These are phyloP conservation scores for Caenorhabditis inopinata DNA, from an alignment of 1,140 invertebrate species.

Conservation along the genomic window DNA sequence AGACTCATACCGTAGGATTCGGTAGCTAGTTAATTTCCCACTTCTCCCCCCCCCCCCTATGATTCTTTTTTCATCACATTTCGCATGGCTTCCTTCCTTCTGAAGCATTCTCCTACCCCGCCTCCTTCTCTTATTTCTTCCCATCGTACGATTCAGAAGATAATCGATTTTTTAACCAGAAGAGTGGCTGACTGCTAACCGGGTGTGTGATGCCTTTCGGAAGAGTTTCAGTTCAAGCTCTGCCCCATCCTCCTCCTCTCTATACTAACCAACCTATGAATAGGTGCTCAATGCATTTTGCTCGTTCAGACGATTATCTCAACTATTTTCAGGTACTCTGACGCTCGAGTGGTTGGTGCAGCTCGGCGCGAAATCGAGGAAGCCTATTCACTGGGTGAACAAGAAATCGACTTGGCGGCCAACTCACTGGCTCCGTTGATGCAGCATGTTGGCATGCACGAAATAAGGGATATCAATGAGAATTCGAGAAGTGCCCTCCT, in stretches of 20 bases:
- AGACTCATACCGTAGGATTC: too few species aligned
- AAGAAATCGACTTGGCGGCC: conserved; percentile 57
- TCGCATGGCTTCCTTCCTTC: conserved; percentile 26
- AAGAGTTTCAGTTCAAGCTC: conserved; percentile 9
- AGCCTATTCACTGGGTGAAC: conserved; percentile 62
- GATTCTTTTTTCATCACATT: background rate
- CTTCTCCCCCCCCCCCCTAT: too few species aligned
- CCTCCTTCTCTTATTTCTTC: background rate
- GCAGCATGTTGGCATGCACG: conserved; percentile 61
- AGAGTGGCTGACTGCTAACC: conserved; percentile 30
- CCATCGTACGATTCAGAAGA: too few species aligned
- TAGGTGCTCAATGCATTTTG: background rate
- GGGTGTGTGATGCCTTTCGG: background rate
- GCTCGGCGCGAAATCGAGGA: conserved; percentile 63
- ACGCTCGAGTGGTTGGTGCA: conserved; percentile 60
- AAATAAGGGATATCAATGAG: conserved; percentile 64
- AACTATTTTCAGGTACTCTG: conserved; percentile 60
- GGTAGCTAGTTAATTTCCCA: background rate
- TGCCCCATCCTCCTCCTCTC: conserved; percentile 28
- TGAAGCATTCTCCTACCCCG: background rate
- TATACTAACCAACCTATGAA: conserved; percentile 29
- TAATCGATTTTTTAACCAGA: conserved; percentile 31
- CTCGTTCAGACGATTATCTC: background rate
- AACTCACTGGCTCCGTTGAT: conserved; percentile 51
- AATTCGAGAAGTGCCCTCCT: conserved; percentile 60